A percentile compares a stretch with the other conserved stretches of the same genome.
phyloP scores from a whole-genome alignment of 2,797 vertebrate genomes.

The Ficedula albicollis region DNA sequence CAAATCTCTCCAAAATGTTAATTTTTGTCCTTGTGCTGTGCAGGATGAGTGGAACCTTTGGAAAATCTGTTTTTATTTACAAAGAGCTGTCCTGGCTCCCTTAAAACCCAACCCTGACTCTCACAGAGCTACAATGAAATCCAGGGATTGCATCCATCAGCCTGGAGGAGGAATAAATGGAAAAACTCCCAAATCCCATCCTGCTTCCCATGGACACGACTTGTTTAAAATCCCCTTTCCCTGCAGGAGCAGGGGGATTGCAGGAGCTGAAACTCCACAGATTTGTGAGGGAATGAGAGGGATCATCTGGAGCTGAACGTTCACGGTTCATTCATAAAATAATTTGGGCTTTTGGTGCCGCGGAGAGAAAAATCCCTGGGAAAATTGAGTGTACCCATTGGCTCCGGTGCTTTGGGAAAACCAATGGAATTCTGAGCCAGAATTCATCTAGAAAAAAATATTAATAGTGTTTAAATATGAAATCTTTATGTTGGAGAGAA shows the following conservation, averaged over 20 bases:
- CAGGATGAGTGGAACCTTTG: not conserved
- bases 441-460: not conserved
- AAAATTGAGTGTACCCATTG: not conserved
- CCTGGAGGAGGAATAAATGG: not conserved
- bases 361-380: not conserved
- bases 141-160: not conserved
- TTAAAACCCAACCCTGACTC: not conserved
- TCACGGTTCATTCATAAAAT: not conserved
- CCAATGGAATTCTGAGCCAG: not conserved
- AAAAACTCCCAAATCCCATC: not conserved
- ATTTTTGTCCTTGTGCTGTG: not conserved
- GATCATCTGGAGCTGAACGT: not conserved
- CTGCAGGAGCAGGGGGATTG: not conserved
- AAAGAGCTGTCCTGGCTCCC: not conserved
- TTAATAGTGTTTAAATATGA: not conserved
- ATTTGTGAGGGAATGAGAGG: not conserved
- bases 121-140: not conserved
- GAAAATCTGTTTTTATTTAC: not conserved
- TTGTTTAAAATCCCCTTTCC: no score
- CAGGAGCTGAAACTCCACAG: not conserved
- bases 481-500: not conserved
- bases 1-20: not conserved
- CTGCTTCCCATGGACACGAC: not conserved
- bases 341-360: not conserved
- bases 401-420: not conserved